Evolutionary conservation across 2,888 invertebrate genomes (phyloP).

Genomic region (Tipula unca): DNA sequence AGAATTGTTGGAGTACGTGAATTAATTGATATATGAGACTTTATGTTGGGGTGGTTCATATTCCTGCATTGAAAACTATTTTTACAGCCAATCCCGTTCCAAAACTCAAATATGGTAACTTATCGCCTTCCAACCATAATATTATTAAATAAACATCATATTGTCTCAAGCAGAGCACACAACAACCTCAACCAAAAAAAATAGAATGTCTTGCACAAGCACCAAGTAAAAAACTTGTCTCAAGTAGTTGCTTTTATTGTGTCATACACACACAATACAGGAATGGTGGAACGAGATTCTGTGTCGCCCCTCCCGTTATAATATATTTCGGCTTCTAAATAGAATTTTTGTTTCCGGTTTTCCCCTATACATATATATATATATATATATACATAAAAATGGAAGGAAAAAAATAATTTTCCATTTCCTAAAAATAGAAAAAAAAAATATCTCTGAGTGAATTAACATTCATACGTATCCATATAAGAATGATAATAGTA

Average conservation of each 20-base stretch:
- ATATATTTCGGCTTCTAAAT: neutral
- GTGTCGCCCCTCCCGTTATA: neutral
- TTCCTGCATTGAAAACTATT: no score
- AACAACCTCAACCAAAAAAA: neutral
- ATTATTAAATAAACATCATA: no score
- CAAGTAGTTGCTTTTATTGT: neutral
- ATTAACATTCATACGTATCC: neutral
- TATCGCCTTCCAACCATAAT: no score
- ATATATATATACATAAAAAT: neutral
- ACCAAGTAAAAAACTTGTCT: neutral
- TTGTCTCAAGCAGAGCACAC: neutral
- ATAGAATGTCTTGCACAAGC: neutral
- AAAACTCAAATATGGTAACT: no score
- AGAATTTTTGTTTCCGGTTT: neutral
- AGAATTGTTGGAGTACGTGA: neutral
- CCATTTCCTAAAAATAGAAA: neutral
- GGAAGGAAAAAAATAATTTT: constrained; percentile 8
- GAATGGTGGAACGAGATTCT: neutral
- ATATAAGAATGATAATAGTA: neutral
- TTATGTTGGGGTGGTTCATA: no score
- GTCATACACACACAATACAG: neutral
- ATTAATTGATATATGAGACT: neutral
- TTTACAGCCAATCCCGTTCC: no score
- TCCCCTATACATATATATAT: neutral
- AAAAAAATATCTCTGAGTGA: neutral